These are phyloP conservation scores for Blastomussa wellsi DNA, from an alignment of 92 coral and sea anemone species.

Conservation along the genomic window DNA sequence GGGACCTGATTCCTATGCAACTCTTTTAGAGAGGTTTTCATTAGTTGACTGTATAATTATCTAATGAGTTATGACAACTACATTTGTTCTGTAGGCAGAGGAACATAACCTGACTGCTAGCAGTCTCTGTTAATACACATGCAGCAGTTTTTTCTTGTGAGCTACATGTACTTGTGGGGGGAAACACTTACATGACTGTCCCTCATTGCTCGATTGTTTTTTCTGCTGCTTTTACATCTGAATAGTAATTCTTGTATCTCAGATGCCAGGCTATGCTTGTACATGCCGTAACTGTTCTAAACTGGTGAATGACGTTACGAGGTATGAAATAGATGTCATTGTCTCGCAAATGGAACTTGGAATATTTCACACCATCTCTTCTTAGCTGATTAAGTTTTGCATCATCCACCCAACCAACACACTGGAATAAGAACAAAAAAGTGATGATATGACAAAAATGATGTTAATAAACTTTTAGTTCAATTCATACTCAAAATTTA, in stretches of 20 bases:
- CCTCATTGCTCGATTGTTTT: slow-evolving; percentile 4
- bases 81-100: too few relatives aligned
- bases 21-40: neutral
- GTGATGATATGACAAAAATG: neutral
- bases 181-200: neutral
- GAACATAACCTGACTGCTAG: too few relatives aligned
- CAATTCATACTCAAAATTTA: too few relatives aligned
- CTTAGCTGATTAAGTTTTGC: slow-evolving; percentile 95
- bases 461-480: too few relatives aligned
- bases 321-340: slow-evolving; percentile 98
- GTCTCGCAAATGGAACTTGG: slow-evolving; percentile 81
- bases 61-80: neutral
- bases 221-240: slow-evolving; percentile 53
- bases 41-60: neutral
- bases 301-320: slow-evolving; percentile 94
- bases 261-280: slow-evolving; percentile 99
- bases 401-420: slow-evolving; percentile 96
- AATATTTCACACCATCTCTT: slow-evolving; percentile 87
- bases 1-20: neutral
- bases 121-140: neutral
- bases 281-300: slow-evolving; percentile 92
- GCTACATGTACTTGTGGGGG: neutral
- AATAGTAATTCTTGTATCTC: slow-evolving; percentile 91
- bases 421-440: slow-evolving; percentile 53
- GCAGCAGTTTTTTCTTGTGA: neutral